A percentile compares a stretch with the other conserved stretches of the same genome.
Conservation (phyloP, 2,888 invertebrate genomes). For the Sturmia bella region DNA sequence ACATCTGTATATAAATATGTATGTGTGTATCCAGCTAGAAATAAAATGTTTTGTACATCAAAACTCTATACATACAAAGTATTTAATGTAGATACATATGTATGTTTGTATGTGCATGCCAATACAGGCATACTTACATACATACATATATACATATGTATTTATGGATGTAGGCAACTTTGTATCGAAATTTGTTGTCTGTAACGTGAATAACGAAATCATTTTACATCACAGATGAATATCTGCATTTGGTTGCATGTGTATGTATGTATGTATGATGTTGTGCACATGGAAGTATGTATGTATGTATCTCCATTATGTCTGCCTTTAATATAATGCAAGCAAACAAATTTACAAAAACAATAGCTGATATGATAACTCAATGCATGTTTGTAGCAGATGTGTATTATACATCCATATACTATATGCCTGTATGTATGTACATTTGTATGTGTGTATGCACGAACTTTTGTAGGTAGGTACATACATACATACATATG, state of each 20-base stretch:
- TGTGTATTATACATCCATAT: too few species aligned
- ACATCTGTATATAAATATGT: too few species aligned
- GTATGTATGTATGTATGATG: neutral
- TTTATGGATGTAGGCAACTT: slow-evolving; percentile 1
- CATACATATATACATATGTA: slow-evolving; percentile 11
- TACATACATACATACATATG: neutral
- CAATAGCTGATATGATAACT: neutral
- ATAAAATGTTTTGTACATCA: too few species aligned
- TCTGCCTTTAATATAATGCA: slow-evolving; percentile 48
- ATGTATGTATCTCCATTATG: slow-evolving; percentile 59
- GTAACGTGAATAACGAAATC: slow-evolving; percentile 36
- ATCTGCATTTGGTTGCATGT: too few species aligned
- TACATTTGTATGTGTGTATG: too few species aligned
- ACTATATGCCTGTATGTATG: too few species aligned
- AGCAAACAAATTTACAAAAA: too few species aligned
- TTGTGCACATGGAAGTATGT: neutral
- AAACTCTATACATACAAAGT: neutral
- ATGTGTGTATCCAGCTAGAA: too few species aligned
- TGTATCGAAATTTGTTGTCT: slow-evolving; percentile 50
- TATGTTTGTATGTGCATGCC: slow-evolving; percentile 10
- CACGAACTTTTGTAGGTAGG: neutral
- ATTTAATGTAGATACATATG: neutral
- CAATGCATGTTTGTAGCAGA: too few species aligned
- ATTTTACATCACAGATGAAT: neutral
- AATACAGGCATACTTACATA: neutral